Conservation (phyloP, 2,888 invertebrate genomes). For the Agrotis puta region DNA sequence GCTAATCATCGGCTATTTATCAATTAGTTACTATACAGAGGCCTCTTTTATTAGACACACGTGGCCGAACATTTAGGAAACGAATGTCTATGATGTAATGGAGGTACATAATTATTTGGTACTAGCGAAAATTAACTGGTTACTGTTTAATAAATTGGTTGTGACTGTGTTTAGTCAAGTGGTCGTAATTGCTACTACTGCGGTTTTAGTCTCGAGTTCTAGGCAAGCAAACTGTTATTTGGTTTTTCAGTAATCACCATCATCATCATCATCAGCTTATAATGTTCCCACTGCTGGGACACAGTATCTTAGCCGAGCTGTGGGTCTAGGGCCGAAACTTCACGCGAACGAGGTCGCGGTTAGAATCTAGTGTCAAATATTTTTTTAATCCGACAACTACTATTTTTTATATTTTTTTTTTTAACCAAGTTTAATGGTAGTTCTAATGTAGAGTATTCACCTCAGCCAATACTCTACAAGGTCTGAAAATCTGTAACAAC, state of each 20-base stretch:
- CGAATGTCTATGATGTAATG: conserved; percentile 48
- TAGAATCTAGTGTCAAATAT: no score
- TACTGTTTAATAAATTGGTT: conserved; percentile 3
- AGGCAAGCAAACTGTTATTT: background rate
- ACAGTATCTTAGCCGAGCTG: no score
- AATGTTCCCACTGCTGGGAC: no score
- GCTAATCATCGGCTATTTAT: conserved; percentile 66
- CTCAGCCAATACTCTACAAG: conserved; percentile 1
- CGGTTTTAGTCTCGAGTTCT: background rate
- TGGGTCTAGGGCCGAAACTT: no score
- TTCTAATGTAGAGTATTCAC: background rate
- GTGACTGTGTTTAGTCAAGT: background rate
- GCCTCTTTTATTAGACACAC: conserved; percentile 56
- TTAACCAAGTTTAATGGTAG: no score
- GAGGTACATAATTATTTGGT: conserved; percentile 8
- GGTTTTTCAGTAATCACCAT: background rate
- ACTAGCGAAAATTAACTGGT: background rate
- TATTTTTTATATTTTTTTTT: no score
- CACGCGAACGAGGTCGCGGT: no score
- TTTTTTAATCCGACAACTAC: no score
- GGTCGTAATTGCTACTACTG: background rate
- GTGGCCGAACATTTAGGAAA: conserved; percentile 45
- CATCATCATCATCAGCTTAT: no score
- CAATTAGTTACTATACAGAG: conserved; percentile 61
- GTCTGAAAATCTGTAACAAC: conserved; percentile 18